Evolutionary conservation across 2,113 vertebrate species (phyloP).

Genomic region (Sebastes schlegelii): DNA sequence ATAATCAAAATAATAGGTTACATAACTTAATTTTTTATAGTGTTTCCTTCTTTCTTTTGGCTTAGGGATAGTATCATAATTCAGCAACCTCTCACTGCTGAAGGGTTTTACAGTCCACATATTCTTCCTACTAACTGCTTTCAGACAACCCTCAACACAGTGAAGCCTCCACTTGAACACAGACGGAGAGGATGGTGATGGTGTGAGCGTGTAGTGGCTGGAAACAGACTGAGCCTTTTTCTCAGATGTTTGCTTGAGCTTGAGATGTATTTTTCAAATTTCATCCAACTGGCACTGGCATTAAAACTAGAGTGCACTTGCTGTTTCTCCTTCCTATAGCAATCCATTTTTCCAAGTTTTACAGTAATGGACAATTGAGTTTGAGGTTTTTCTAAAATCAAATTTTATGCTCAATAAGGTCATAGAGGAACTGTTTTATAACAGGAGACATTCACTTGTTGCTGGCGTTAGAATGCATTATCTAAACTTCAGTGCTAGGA

Average conservation of each 20-base stretch:
- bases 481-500: constrained; percentile 3
- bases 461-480: neutral
- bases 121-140: neutral
- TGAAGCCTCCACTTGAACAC: neutral
- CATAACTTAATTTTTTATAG: neutral
- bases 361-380: neutral
- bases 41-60: neutral
- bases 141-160: neutral
- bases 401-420: neutral
- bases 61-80: neutral
- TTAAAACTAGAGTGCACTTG: constrained; percentile 10
- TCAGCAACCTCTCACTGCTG: neutral
- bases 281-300: constrained; percentile 7
- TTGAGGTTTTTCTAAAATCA: neutral
- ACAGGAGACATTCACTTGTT: neutral
- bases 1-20: neutral
- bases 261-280: neutral
- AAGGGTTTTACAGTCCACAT: neutral
- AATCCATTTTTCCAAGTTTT: neutral
- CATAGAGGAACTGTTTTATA: neutral
- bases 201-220: neutral
- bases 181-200: neutral
- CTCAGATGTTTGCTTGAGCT: neutral
- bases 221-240: constrained; percentile 3
- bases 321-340: neutral